Conservation (phyloP, 2,113 vertebrate species). For the Amblyornis subalaris region DNA sequence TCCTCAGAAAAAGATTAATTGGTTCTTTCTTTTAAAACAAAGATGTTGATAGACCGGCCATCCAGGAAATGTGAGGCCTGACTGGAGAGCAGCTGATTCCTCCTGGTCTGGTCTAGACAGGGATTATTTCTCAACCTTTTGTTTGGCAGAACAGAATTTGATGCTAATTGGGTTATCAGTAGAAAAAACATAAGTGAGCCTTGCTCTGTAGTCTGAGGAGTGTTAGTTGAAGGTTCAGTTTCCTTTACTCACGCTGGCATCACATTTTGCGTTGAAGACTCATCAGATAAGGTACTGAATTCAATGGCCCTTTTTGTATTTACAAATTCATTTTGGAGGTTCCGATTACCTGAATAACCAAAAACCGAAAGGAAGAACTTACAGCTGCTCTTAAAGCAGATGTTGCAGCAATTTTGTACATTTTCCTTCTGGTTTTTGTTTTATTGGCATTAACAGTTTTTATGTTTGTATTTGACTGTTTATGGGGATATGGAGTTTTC, state of each 20-base stretch:
- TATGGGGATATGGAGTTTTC: neutral
- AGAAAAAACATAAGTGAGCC: neutral
- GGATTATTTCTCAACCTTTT: neutral
- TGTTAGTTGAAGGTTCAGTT: neutral
- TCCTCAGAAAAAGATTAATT: neutral
- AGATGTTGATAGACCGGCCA: neutral
- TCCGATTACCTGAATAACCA: neutral
- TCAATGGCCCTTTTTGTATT: neutral
- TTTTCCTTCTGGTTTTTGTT: neutral
- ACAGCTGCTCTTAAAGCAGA: neutral
- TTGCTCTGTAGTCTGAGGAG: neutral
- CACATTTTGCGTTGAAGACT: neutral
- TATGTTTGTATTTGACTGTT: neutral
- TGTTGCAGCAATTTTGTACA: accelerated
- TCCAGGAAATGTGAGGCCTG: neutral
- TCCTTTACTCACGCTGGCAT: neutral
- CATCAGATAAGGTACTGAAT: neutral
- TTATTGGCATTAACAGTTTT: neutral
- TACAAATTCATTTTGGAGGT: neutral
- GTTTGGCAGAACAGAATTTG: neutral
- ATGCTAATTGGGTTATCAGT: neutral
- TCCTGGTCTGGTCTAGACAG: neutral
- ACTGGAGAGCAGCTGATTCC: neutral
- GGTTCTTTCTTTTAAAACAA: neutral
- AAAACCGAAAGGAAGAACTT: neutral